Percentiles rank a stretch among this genome's conserved stretches.
Conservation (phyloP, 2,888 invertebrate genomes). For the Xylota sylvarum region DNA sequence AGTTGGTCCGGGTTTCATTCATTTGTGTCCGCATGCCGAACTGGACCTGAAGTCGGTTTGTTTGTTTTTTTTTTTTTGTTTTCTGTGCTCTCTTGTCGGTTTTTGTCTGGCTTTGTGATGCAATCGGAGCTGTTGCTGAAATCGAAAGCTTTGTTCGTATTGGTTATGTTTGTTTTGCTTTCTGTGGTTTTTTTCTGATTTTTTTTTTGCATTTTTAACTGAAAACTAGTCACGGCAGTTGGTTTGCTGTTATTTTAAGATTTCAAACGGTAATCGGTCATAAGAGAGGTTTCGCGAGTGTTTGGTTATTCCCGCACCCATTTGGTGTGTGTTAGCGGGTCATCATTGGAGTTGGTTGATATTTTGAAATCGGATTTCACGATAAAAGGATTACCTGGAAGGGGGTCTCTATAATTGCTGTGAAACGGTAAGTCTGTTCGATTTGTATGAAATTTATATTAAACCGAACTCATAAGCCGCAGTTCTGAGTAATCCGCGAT, state of each 20-base stretch:
- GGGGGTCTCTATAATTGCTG: too few species aligned
- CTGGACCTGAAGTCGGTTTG: conserved; percentile 41
- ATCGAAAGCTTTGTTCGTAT: conserved; percentile 63
- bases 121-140: conserved; percentile 63
- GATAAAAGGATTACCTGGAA: not conserved
- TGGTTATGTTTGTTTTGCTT: conserved; percentile 55
- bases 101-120: conserved; percentile 59
- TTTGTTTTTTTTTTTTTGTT: not conserved
- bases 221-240: conserved; percentile 52
- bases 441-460: not conserved
- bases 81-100: conserved; percentile 9
- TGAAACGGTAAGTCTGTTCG: conserved; percentile 30
- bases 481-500: not conserved
- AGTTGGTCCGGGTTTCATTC: conserved; percentile 47
- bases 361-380: not conserved
- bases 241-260: conserved; percentile 48
- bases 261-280: conserved; percentile 57
- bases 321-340: conserved; percentile 3
- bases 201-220: conserved; percentile 42
- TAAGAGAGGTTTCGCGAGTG: conserved; percentile 31
- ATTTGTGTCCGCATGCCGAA: conserved; percentile 69
- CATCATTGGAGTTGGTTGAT: not conserved
- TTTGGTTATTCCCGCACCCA: conserved; percentile 1
- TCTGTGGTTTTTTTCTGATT: conserved; percentile 34
- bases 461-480: not conserved